Percentiles rank a stretch among this genome's conserved stretches.
Evolutionary conservation across 2,888 invertebrate species (phyloP).

Genomic region (Agrochola circellaris): DNA sequence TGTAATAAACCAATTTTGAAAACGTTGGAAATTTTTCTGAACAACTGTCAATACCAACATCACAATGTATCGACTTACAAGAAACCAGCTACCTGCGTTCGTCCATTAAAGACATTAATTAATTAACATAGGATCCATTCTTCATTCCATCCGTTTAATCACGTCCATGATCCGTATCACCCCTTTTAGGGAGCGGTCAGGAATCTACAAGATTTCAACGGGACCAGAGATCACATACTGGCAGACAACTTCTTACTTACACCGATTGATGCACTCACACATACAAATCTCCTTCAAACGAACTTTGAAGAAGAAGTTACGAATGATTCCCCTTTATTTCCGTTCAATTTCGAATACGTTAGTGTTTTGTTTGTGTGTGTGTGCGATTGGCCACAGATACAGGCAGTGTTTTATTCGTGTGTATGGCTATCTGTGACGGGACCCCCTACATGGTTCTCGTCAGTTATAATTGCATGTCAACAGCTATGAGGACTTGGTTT

Average conservation of each 20-base stretch:
- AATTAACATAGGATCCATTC: conserved; percentile 56
- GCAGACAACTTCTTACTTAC: not conserved
- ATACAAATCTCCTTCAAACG: not conserved
- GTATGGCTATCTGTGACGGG: conserved; percentile 39
- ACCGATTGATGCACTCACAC: conserved; percentile 31
- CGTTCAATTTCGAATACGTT: not conserved
- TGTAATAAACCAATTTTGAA: not conserved
- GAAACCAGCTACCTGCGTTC: conserved; percentile 55
- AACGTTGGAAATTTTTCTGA: not conserved
- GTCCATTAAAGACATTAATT: conserved; percentile 59
- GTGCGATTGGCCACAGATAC: conserved; percentile 3
- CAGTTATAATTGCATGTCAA: conserved; percentile 78
- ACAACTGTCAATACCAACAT: not conserved
- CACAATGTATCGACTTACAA: conserved; percentile 10
- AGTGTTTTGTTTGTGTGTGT: conserved; percentile 13
- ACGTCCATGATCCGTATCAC: conserved; percentile 64
- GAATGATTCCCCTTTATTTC: not conserved
- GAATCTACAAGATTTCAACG: conserved; percentile 69
- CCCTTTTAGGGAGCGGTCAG: conserved; percentile 55
- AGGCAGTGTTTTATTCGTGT: not conserved
- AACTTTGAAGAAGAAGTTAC: not conserved
- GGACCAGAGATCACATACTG: conserved; percentile 36
- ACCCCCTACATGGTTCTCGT: conserved; percentile 76
- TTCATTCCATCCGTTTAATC: conserved; percentile 55
- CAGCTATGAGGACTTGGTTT: conserved; percentile 51